Evolutionary conservation across 1,140 invertebrate genomes (phyloP), one percentile per base, ranked within the genome.

Genomic region (Drosophila persimilis): DNA sequence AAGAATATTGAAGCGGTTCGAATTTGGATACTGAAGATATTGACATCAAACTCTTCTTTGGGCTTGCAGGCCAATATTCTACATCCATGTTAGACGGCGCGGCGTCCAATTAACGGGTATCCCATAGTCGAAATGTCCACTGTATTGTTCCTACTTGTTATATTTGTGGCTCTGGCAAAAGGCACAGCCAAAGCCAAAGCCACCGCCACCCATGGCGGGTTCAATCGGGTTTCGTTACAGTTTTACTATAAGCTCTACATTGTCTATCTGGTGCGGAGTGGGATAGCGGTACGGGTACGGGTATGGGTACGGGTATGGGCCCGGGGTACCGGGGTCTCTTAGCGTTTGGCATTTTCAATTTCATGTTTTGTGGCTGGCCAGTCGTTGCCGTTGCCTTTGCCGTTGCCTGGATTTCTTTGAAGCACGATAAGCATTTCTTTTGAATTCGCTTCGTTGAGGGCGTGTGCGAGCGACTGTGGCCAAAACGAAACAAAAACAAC

Each of bases 401-500:
- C 66, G 59, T 83, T 78, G 62, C 73, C 53, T 77, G 81, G 83
- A 73, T 86, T 86, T 86, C 81, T 86, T 59, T 88, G 81, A 86
- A 86, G 81, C 81, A 86, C 81, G 81, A 85, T 86, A 86, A 88
- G 81, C 81, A 86, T 86, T 86, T 86, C 83, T 88, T 84, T 81
- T 78, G 83, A 88, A 86, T 83, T 86, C 78, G 83, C 65, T 88
- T 75, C 79, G 78, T 85, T 81, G 81, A 85, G 81, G 81, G 81
- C 81, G 81, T 85, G 81, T 85, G 81, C 77, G 54, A 51, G 52
- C 26, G 55, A 61, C 59, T 48, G 54, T 52, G 53, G 50, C 39
- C 26, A 35, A 69, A 65, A 20, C 53, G 35, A 41, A 39, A 50
- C 39, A 58, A 39, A 45, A 17, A 17, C 17, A 46, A 17, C 15